These are phyloP conservation scores for Bungarus multicinctus DNA, from an alignment of 2,113 vertebrate species.

Conservation along the genomic window DNA sequence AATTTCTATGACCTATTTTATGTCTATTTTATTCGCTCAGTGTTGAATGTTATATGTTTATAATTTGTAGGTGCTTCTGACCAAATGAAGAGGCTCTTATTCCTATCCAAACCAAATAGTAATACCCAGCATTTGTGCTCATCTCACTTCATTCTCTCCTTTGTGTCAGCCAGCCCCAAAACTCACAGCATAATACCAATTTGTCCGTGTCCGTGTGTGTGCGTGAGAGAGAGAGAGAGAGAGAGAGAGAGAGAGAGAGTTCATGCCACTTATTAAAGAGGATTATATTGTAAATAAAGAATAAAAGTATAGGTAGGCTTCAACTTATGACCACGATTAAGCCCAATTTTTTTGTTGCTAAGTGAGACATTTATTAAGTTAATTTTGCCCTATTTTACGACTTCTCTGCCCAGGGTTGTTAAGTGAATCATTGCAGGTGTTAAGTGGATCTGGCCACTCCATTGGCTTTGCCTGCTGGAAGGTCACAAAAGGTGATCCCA, in stretches of 20 bases:
- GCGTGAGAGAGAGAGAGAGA: too few species aligned
- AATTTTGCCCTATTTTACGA: neutral
- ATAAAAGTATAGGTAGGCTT: neutral
- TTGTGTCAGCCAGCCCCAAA: neutral
- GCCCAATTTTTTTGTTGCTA: neutral
- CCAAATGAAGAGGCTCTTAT: neutral
- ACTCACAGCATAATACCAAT: neutral
- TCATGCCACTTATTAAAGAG: neutral
- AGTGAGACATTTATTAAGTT: neutral
- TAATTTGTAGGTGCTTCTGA: neutral
- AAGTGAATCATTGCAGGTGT: neutral
- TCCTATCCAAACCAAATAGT: neutral
- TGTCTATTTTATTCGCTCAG: neutral
- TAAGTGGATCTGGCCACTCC: neutral
- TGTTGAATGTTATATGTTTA: neutral
- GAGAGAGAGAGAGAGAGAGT: neutral
- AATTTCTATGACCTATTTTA: neutral
- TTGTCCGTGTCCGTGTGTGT: neutral
- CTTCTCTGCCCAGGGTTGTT: neutral
- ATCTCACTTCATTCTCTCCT: neutral
- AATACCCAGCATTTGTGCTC: neutral
- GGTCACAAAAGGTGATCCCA: neutral
- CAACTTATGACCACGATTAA: neutral
- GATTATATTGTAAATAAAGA: neutral
- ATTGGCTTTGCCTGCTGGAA: neutral